phyloP scores from a whole-genome alignment of 2,113 vertebrate species.

The Rhinoderma darwinii region DNA sequence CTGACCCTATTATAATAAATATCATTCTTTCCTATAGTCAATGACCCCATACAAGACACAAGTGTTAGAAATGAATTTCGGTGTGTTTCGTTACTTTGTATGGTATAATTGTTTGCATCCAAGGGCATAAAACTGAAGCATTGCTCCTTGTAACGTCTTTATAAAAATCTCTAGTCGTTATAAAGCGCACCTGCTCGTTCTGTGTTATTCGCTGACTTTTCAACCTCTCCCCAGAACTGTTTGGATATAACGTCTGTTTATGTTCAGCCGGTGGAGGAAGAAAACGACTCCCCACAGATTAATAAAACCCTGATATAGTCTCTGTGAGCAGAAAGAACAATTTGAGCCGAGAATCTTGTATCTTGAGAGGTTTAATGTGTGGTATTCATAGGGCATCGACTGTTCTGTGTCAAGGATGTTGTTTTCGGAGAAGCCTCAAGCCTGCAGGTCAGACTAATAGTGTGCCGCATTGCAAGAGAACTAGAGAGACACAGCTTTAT shows the following conservation, averaged over 20 bases:
- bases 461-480: background rate
- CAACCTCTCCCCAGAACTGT: slow-evolving; percentile 7
- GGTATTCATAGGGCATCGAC: background rate
- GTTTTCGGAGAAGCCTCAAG: background rate
- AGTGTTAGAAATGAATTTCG: background rate
- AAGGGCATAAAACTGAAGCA: background rate
- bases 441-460: background rate
- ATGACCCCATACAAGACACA: too few relatives aligned
- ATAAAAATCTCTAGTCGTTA: background rate
- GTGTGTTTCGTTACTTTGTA: background rate
- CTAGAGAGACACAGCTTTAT: background rate
- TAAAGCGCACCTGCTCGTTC: background rate
- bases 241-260: slow-evolving; percentile 16
- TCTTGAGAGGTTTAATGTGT: slow-evolving; percentile 12
- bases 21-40: too few relatives aligned
- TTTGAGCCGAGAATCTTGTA: background rate
- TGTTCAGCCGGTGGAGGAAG: slow-evolving; percentile 4
- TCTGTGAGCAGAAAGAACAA: slow-evolving; percentile 6
- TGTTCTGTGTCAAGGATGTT: background rate
- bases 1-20: too few relatives aligned
- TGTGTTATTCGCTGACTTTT: background rate
- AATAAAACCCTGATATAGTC: slow-evolving; percentile 31
- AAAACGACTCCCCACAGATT: slow-evolving; percentile 19
- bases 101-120: background rate
- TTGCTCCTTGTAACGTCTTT: background rate